Base-by-base conservation (phyloP, 2,113 vertebrate species). In the Psammodynastes pulverulentus region DNA sequence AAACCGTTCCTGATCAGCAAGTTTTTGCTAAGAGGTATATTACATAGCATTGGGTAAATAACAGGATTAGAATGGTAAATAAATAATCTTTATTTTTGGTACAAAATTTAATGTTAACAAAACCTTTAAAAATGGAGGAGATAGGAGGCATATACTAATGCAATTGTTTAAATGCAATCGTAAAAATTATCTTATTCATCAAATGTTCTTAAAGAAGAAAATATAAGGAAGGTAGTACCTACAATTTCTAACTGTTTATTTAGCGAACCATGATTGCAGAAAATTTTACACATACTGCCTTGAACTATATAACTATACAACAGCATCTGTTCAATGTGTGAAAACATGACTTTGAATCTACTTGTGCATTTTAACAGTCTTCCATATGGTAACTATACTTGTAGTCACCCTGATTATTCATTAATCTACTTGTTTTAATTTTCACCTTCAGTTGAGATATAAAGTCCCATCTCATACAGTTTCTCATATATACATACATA, bases 391-490 rank as follows among this genome's bases (percentile, higher is more conserved):
- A n/a, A 17, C 12, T 46, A 19, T 58, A 23, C 17, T 79, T 89
- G 52, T 9, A 86, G 72, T 46, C 34, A 49, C 46, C 45, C 48
- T 58, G 87, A 58, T 9, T 54, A 45, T 84, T 46, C 54, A 29
- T 17, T 56, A 45, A 9, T 43, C 43, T 89, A 5, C 24, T 45
- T 26, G 6, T 45, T 6, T 9, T 51, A 87, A 88, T 17, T 39
- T 26, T n/a, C 23, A 72, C 87, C 26, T 87, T 90, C 8, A 0
- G 2, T 3, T 23, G 51, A 92, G 84, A 62, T 10, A 85, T 88
- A 67, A 43, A 17, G 51, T 56, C 92, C 29, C 13, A 84, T 90
- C 89, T 92, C 93, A 93, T 58, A 88, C 72, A 51, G 29, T 91
- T 94, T 91, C 93, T 91, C 89, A 72, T 34, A 34, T 12, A 17